A percentile compares a stretch with the other conserved stretches of the same genome.
Evolutionary conservation across 2,888 invertebrate genomes (phyloP).

Genomic region (Lasius fuliginosus): DNA sequence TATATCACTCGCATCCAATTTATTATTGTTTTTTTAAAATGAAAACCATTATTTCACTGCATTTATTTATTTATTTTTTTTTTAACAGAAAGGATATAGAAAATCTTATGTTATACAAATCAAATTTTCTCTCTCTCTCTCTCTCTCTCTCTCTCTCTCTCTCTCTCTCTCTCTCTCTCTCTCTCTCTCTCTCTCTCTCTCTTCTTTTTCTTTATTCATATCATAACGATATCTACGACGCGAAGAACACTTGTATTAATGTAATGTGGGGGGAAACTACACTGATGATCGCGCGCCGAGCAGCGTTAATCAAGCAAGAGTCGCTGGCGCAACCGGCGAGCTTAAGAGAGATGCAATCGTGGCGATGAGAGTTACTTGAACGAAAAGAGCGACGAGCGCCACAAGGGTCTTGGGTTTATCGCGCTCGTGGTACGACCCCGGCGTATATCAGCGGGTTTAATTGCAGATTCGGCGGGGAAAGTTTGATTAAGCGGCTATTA

Average conservation of each 20-base stretch:
- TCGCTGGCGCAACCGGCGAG: not conserved
- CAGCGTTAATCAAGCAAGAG: slow-evolving; percentile 1
- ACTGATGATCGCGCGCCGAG: not conserved
- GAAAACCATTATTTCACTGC: no score
- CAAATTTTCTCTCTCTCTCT: not conserved
- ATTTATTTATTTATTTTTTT: not conserved
- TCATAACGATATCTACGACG: not conserved
- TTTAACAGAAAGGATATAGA: not conserved
- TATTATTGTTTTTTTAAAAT: not conserved
- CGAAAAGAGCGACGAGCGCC: slow-evolving; percentile 27
- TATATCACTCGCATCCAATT: not conserved
- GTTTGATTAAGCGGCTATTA: slow-evolving; percentile 60
- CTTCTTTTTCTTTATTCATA: not conserved
- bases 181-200: not conserved
- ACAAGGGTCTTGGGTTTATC: slow-evolving; percentile 51
- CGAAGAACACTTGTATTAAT: not conserved
- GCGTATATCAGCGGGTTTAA: slow-evolving; percentile 49
- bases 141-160: not conserved
- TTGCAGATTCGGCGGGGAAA: slow-evolving; percentile 57
- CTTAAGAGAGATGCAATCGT: slow-evolving; percentile 28
- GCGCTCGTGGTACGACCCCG: slow-evolving; percentile 39
- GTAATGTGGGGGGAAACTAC: not conserved
- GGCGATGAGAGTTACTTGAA: slow-evolving; percentile 32
- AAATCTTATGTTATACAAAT: not conserved
- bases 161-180: no score